Base-by-base conservation (phyloP, 2,797 vertebrate species). In the Neosalanx taihuensis region DNA sequence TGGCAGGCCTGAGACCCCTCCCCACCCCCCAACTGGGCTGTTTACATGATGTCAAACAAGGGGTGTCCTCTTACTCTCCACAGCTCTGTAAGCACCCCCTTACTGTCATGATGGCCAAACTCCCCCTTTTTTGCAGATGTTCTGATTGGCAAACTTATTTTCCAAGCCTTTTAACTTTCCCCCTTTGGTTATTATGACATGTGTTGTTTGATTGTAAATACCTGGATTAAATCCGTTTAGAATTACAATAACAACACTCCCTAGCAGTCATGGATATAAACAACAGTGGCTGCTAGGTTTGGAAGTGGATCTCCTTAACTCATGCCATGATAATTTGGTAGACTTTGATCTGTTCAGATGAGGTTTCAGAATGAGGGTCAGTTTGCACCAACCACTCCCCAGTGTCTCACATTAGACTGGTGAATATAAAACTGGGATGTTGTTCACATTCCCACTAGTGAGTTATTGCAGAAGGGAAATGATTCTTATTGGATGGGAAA, bases 1-100 rank as follows among this genome's bases (percentile, higher is more conserved):
- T 80, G 71, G 12, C 23, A 67, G 73, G 72, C 66, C 49, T 71
- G 68, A 68, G 6, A 70, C 76, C 73, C 72, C 73, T 82, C 67
- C 61, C 80, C 15, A n/a, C 65, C 67, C 68, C 71, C 31, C 62
- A 64, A 18, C 62, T 37, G 62, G 33, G 62, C 29, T 64, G 62
- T 20, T 64, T 7, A 37, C 17, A n/a, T 64, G 33, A 64, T 23
- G 33, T 41, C 12, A 18, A 64, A 37, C 62, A n/a, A n/a, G 61
- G 61, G 31, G 61, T 63, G 61, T 64, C 33, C 17, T 37, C 7
- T 64, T 64, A 64, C 62, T 61, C 29, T 17, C 29, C 13, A 10
- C 3, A 30, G 60, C 29, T 29, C 10, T 61, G 31, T 18, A 20
- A 33, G 35, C 7, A 37, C 33, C 18, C 33, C 4, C 10, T 7